Evolutionary conservation across 2,797 vertebrate genomes (phyloP).

Genomic region (Urocyon cinereoargenteus): DNA sequence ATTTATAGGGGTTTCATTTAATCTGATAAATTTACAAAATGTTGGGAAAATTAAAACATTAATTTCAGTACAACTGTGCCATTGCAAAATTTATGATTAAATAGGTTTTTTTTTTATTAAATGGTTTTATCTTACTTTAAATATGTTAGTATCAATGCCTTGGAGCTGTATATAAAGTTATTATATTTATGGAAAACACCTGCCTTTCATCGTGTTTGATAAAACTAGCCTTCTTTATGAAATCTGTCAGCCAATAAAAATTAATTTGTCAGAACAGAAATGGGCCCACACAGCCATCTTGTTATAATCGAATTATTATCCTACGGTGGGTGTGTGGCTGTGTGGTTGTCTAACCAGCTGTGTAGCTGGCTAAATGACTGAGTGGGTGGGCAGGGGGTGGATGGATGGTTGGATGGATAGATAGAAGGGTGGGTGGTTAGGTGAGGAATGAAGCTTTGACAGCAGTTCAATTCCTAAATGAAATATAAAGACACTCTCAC

Average conservation of each 20-base stretch:
- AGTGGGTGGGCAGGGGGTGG: not conserved
- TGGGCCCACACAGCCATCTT: not conserved
- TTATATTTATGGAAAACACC: not conserved
- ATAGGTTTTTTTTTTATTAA: not conserved
- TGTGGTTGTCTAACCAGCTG: not conserved
- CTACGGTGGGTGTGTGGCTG: not conserved
- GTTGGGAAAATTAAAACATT: conserved; percentile 1
- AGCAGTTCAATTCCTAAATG: not conserved
- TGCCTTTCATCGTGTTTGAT: not conserved
- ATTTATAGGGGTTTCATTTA: not conserved
- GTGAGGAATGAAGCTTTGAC: not conserved
- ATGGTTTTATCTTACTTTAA: not conserved
- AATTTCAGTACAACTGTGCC: not conserved
- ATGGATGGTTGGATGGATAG: not conserved
- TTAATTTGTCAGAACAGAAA: not conserved
- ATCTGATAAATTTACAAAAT: conserved; percentile 5
- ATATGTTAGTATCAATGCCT: conserved; percentile 23
- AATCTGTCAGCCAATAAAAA: not conserved
- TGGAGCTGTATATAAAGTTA: not conserved
- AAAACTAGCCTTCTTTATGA: not conserved
- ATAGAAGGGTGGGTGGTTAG: not conserved
- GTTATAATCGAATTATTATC: not conserved
- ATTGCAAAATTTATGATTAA: not conserved
- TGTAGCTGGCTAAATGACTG: not conserved
- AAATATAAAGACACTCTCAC: not conserved